Evolutionary conservation across 1,140 invertebrate species (phyloP).

Genomic region (Aphelinus atriplicis): DNA sequence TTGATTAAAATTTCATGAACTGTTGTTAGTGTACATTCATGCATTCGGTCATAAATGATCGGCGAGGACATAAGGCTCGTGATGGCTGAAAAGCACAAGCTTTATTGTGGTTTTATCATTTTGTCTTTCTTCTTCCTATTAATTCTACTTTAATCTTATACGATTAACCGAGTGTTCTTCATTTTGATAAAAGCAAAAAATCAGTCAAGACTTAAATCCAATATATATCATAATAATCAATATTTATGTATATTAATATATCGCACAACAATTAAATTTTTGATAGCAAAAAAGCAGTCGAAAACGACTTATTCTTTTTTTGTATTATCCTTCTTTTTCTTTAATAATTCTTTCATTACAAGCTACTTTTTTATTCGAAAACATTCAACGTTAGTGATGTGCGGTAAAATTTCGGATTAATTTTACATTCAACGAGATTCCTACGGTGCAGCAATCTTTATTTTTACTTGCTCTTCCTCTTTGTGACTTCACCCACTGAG

Average conservation of each 20-base stretch:
- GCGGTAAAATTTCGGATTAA: constrained; percentile 29
- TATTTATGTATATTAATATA: constrained; percentile 17
- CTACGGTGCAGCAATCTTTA: constrained; percentile 10
- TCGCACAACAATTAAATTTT: constrained; percentile 23
- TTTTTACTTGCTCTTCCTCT: neutral
- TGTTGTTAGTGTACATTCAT: too few relatives aligned
- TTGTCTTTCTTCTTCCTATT: constrained; percentile 5
- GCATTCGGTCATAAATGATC: constrained; percentile 2
- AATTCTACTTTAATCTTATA: too few relatives aligned
- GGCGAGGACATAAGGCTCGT: constrained; percentile 26
- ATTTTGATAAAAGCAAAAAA: constrained; percentile 28
- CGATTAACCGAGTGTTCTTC: too few relatives aligned
- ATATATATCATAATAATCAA: constrained; percentile 19
- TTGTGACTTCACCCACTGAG: too few relatives aligned
- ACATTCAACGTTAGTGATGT: constrained; percentile 26
- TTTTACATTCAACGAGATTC: constrained; percentile 1
- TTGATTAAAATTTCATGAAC: too few relatives aligned
- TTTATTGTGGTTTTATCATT: constrained; percentile 14
- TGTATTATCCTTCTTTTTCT: constrained; percentile 6
- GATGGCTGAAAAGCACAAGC: constrained; percentile 22
- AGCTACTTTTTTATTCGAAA: constrained; percentile 19
- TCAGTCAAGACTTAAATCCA: constrained; percentile 29
- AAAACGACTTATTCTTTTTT: constrained; percentile 26
- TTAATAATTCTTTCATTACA: neutral
- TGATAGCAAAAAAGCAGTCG: constrained; percentile 35